phyloP scores from a whole-genome alignment of 2,113 vertebrate species.

The Picathartes gymnocephalus region DNA sequence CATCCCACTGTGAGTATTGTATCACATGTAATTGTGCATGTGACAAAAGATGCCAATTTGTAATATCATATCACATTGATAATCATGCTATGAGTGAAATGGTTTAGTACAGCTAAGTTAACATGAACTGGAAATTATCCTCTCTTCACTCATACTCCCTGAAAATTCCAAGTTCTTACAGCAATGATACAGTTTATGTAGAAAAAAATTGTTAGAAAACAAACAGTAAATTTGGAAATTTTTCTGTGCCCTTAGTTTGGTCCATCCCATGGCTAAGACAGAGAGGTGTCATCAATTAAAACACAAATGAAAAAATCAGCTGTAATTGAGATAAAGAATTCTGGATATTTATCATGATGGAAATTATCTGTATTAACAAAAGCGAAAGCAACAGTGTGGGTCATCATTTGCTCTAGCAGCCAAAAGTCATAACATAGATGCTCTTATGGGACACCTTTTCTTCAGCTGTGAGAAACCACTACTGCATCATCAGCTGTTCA shows the following conservation, averaged over 20 bases:
- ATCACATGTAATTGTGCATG: neutral
- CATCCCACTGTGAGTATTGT: conserved; percentile 81
- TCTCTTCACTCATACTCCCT: neutral
- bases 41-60: neutral
- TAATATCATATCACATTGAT: neutral
- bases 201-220: neutral
- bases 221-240: neutral
- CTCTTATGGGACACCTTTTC: neutral
- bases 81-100: neutral
- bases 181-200: neutral
- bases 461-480: neutral
- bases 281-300: neutral
- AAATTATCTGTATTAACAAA: neutral
- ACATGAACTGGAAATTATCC: neutral
- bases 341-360: neutral
- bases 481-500: neutral
- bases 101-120: neutral
- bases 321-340: neutral
- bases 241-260: neutral
- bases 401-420: neutral
- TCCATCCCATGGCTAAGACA: neutral
- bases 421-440: neutral
- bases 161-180: neutral
- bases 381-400: neutral
- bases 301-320: neutral